phyloP scores from a whole-genome alignment of 2,888 invertebrate genomes.

The Drosophila sordidula region DNA sequence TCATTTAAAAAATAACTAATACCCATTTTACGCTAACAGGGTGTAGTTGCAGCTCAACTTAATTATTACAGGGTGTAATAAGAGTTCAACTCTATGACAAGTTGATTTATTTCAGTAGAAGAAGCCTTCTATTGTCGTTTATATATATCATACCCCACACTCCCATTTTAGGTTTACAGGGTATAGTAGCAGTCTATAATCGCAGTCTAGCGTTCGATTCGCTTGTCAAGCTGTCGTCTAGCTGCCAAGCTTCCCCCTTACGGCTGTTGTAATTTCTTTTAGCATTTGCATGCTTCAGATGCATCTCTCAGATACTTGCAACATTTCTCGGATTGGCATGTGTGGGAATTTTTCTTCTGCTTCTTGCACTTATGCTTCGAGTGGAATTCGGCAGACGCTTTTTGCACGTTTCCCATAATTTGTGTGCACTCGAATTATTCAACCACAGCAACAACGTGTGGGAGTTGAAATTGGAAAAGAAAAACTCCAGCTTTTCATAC shows the following conservation, averaged over 20 bases:
- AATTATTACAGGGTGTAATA: not conserved
- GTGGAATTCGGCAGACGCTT: conserved; percentile 28
- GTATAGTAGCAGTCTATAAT: conserved; percentile 22
- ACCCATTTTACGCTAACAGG: not conserved
- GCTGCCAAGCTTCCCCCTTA: conserved; percentile 26
- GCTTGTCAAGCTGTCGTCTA: conserved; percentile 53
- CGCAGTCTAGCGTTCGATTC: conserved; percentile 11
- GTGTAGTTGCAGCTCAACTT: not conserved
- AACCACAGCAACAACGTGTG: conserved; percentile 31
- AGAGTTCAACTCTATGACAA: too few species aligned
- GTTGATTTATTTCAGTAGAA: too few species aligned
- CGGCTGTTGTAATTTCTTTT: conserved; percentile 48
- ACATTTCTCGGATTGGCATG: conserved; percentile 64
- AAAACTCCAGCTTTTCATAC: conserved; percentile 12
- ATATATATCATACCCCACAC: not conserved
- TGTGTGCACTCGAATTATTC: conserved; percentile 43
- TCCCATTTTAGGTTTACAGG: conserved; percentile 3
- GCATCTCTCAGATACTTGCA: conserved; percentile 67
- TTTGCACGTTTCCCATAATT: conserved; percentile 46
- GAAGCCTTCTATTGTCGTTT: too few species aligned
- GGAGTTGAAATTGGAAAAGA: conserved; percentile 3
- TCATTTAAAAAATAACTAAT: not conserved
- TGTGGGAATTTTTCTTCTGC: conserved; percentile 68
- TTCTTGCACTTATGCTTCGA: conserved; percentile 33
- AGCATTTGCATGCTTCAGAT: conserved; percentile 47